Evolutionary conservation across 2,797 vertebrate species (phyloP).

Genomic region (Pteropus rufus): DNA sequence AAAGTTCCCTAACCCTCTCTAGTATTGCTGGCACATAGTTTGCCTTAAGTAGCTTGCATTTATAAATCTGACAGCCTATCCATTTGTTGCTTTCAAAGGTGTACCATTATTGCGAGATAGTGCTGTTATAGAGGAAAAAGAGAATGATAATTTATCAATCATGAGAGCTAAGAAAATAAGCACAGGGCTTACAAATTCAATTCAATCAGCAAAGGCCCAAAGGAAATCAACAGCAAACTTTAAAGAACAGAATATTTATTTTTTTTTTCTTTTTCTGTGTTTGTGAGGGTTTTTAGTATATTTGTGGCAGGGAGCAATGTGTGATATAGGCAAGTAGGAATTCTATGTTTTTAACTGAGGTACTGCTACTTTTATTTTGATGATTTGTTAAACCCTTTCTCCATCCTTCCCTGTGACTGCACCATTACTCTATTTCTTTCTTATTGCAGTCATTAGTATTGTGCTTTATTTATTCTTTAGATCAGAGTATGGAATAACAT

Average conservation of each 20-base stretch:
- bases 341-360: neutral
- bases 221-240: neutral
- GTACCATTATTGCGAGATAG: conserved; percentile 72
- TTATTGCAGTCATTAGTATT: neutral
- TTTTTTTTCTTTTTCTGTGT: neutral
- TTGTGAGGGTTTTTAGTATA: neutral
- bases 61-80: conserved; percentile 71
- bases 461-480: neutral
- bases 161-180: neutral
- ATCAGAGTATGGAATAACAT: neutral
- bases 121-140: conserved; percentile 37
- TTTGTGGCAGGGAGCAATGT: neutral
- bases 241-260: neutral
- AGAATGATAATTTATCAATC: conserved; percentile 69
- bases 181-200: neutral
- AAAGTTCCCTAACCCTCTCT: conserved; percentile 72
- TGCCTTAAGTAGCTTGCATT: conserved; percentile 67
- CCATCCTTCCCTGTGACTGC: neutral
- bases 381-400: neutral
- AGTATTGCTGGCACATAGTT: conserved; percentile 61
- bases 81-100: conserved; percentile 75
- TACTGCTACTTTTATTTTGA: neutral
- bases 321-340: neutral
- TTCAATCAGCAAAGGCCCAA: conserved; percentile 21
- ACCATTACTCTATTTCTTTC: neutral